These are phyloP conservation scores for Zapornia atra DNA, from an alignment of 2,113 vertebrate species.

Conservation along the genomic window DNA sequence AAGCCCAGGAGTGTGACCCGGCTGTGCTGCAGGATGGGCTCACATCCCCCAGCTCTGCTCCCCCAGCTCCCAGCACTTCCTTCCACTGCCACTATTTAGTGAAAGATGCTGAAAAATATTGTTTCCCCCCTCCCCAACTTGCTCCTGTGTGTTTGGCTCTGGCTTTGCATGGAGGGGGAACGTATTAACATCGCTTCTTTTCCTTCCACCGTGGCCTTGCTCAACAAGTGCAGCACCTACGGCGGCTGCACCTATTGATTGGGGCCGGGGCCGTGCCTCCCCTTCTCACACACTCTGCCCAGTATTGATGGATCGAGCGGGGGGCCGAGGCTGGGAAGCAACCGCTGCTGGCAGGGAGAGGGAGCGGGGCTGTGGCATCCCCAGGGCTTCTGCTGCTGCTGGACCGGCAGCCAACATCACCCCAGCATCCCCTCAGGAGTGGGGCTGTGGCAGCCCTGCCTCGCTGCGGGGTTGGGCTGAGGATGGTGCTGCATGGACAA, in stretches of 20 bases:
- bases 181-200: rapidly evolving
- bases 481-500: rapidly evolving
- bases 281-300: not conserved
- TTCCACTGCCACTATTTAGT: rapidly evolving
- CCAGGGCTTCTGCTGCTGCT: not conserved
- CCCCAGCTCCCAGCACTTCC: rapidly evolving
- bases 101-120: not conserved
- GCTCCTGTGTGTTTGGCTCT: rapidly evolving
- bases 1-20: rapidly evolving
- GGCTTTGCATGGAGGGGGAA: not conserved
- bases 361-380: not conserved
- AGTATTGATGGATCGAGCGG: constrained; percentile 70
- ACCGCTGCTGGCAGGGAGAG: constrained; percentile 47
- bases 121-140: not conserved
- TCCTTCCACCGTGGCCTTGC: not conserved
- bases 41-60: rapidly evolving
- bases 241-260: constrained; percentile 72
- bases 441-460: not conserved
- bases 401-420: not conserved
- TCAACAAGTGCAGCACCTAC: constrained; percentile 21
- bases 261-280: constrained; percentile 21
- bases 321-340: constrained; percentile 64
- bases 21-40: not conserved
- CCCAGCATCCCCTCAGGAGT: not conserved
- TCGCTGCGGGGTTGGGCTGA: rapidly evolving